Percentiles rank a stretch among this genome's conserved stretches.
Conservation (phyloP, 2,113 vertebrate genomes). For the Gnathonemus longibarbis region DNA sequence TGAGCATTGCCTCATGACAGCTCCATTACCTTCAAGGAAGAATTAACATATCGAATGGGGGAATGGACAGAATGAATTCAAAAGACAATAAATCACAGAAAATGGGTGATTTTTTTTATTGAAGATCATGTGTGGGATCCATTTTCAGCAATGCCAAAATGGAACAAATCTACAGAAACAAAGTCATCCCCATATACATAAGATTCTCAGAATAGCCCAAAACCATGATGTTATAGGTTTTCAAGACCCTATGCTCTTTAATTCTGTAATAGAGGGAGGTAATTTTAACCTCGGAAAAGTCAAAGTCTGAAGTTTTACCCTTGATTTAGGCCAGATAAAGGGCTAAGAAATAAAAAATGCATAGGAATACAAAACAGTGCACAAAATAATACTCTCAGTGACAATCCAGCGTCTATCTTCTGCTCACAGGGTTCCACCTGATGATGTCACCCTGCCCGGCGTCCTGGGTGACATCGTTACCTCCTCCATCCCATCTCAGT, state of each 20-base stretch:
- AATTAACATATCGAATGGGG: background rate
- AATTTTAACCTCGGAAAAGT: background rate
- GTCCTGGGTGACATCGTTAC: background rate
- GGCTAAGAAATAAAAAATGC: background rate
- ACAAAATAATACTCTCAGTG: background rate
- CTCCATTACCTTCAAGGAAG: background rate
- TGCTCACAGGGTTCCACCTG: background rate
- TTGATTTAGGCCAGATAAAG: background rate
- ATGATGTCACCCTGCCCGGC: background rate
- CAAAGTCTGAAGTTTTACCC: background rate
- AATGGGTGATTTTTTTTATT: slow-evolving; percentile 20
- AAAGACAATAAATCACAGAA: slow-evolving; percentile 3
- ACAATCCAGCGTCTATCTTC: background rate
- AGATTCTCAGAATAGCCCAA: background rate
- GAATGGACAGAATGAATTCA: background rate
- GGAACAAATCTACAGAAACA: background rate
- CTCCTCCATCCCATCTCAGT: background rate
- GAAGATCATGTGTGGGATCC: background rate
- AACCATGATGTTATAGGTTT: background rate
- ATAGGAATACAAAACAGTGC: background rate
- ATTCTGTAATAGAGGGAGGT: background rate
- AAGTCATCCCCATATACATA: background rate
- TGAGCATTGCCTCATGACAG: background rate
- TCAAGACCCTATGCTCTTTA: background rate
- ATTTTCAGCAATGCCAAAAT: background rate